These are phyloP conservation scores for Manis javanica DNA, from an alignment of 2,797 vertebrate species.

Conservation along the genomic window DNA sequence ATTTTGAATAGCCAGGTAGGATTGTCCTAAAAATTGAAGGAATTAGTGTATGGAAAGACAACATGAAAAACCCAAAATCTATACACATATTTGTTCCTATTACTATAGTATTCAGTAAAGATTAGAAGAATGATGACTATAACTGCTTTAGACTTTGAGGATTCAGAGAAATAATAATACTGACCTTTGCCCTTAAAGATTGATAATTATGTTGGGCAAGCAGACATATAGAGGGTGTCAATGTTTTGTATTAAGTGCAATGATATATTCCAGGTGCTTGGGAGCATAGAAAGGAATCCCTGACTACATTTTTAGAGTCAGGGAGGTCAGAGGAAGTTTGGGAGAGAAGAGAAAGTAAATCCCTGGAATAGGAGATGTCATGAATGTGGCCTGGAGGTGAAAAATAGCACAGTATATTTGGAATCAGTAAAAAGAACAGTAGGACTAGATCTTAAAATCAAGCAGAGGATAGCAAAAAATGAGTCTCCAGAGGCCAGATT, in stretches of 20 bases:
- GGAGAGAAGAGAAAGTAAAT: neutral
- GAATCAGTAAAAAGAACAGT: neutral
- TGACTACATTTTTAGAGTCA: neutral
- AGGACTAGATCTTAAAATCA: slow-evolving; percentile 8
- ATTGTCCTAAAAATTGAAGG: neutral
- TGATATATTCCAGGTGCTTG: neutral
- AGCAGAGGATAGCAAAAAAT: neutral
- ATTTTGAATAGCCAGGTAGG: neutral
- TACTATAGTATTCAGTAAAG: neutral
- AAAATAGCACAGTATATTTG: neutral
- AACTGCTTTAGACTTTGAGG: neutral
- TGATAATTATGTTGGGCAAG: neutral
- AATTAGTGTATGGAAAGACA: neutral
- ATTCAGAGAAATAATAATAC: slow-evolving; percentile 18
- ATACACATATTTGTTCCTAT: neutral
- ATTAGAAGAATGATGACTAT: neutral
- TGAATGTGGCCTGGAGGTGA: neutral
- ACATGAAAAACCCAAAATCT: neutral
- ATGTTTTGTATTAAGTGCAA: neutral
- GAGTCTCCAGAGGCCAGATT: neutral
- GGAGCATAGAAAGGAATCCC: neutral
- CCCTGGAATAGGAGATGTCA: neutral
- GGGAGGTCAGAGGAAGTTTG: neutral
- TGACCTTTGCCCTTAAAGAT: neutral
- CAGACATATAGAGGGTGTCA: neutral